Evolutionary conservation across 2,797 vertebrate species (phyloP).

Genomic region (Clarias fuscus): DNA sequence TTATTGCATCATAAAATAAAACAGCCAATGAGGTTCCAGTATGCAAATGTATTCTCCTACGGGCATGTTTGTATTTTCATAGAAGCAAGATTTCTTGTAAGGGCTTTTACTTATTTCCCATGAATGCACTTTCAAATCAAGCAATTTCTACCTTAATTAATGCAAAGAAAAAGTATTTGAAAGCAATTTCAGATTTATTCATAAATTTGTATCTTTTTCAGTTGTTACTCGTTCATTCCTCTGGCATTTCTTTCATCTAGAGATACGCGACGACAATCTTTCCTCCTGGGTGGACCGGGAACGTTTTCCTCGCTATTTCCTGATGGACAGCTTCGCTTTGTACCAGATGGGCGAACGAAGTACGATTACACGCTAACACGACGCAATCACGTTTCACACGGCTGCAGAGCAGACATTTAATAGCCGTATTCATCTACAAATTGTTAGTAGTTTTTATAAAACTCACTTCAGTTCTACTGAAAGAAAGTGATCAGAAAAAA

Average conservation of each 20-base stretch:
- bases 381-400: background rate
- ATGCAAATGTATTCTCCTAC: background rate
- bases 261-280: slow-evolving; percentile 84
- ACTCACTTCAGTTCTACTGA: background rate
- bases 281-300: slow-evolving; percentile 88
- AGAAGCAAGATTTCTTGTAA: background rate
- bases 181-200: background rate
- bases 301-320: slow-evolving; percentile 83
- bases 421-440: background rate
- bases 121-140: background rate
- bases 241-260: slow-evolving; percentile 62
- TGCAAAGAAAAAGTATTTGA: background rate
- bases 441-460: background rate
- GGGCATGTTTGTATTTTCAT: background rate
- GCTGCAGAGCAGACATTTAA: too few relatives aligned
- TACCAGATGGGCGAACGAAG: slow-evolving; percentile 93
- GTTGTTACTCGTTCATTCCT: background rate
- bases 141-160: background rate
- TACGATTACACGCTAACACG: slow-evolving; percentile 58
- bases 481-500: background rate
- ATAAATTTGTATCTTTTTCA: background rate
- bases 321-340: slow-evolving; percentile 86
- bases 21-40: background rate
- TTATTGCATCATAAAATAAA: slow-evolving; percentile 5
- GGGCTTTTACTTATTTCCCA: background rate